Percentiles rank a stretch among this genome's conserved stretches.
Evolutionary conservation across 1,140 invertebrate species (phyloP).

Genomic region (Drosophila sturtevanti): DNA sequence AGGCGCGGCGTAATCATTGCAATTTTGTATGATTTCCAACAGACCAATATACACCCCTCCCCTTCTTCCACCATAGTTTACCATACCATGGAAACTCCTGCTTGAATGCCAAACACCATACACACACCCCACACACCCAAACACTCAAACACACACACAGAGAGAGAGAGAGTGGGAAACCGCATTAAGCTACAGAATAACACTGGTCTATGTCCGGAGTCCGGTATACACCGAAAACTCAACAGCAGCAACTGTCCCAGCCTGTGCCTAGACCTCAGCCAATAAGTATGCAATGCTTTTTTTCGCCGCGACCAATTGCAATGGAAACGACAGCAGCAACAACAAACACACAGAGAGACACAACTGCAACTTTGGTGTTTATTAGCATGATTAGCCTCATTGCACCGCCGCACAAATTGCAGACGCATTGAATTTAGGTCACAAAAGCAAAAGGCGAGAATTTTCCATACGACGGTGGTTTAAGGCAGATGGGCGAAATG

Average conservation of each 20-base stretch:
- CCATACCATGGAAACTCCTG: conserved; percentile 14
- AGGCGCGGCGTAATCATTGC: conserved; percentile 73
- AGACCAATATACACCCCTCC: too few species aligned
- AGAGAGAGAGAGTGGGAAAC: conserved; percentile 11
- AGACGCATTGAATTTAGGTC: conserved; percentile 57
- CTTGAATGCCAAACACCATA: conserved; percentile 53
- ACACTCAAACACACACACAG: not conserved
- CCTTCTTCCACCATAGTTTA: too few species aligned
- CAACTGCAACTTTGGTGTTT: conserved; percentile 70
- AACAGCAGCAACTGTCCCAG: conserved; percentile 19
- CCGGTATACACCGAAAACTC: conserved; percentile 29
- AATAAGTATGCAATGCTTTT: conserved; percentile 69
- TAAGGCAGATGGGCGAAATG: conserved; percentile 1
- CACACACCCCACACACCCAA: not conserved
- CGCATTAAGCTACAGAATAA: conserved; percentile 45
- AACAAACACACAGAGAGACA: conserved; percentile 14
- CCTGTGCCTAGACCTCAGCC: conserved; percentile 13
- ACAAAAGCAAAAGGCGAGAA: conserved; percentile 1
- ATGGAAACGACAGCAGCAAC: conserved; percentile 16
- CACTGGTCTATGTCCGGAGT: conserved; percentile 7
- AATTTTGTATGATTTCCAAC: conserved; percentile 68
- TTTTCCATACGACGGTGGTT: too few species aligned
- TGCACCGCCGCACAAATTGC: conserved; percentile 60
- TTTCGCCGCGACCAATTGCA: conserved; percentile 43
- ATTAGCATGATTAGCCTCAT: conserved; percentile 74